phyloP scores from a whole-genome alignment of 2,797 vertebrate species.

The Lepilemur septentrionalis region DNA sequence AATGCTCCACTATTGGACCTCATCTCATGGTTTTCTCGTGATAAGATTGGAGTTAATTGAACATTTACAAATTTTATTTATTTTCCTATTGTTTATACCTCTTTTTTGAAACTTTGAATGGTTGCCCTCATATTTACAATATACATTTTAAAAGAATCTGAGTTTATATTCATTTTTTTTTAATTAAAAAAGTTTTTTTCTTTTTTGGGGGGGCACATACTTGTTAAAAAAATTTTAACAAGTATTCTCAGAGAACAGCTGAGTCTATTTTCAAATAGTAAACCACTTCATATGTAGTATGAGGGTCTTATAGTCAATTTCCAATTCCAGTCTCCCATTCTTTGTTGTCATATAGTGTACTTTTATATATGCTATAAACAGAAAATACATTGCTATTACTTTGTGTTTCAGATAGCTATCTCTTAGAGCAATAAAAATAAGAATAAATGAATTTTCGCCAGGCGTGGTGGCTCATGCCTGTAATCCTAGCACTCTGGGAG shows the following conservation, averaged over 20 bases:
- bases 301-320: neutral
- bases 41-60: neutral
- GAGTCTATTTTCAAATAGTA: neutral
- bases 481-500: too few species aligned
- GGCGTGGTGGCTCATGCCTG: too few species aligned
- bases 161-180: neutral
- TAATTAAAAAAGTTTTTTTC: too few species aligned
- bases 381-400: neutral
- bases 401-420: neutral
- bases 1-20: neutral
- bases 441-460: neutral
- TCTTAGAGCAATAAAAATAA: slow-evolving; percentile 15
- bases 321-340: neutral
- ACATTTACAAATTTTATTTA: neutral
- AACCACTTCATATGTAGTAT: neutral
- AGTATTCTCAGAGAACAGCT: too few species aligned
- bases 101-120: neutral
- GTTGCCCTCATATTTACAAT: neutral
- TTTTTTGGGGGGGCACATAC: neutral
- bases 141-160: neutral
- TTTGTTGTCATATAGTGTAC: neutral
- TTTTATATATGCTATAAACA: neutral
- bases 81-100: neutral
- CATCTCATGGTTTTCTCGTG: neutral
- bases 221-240: neutral